A percentile compares a stretch with the other conserved stretches of the same genome.
These are phyloP conservation scores for Unio pictorum DNA, from an alignment of 2,888 invertebrate genomes.

Conservation along the genomic window DNA sequence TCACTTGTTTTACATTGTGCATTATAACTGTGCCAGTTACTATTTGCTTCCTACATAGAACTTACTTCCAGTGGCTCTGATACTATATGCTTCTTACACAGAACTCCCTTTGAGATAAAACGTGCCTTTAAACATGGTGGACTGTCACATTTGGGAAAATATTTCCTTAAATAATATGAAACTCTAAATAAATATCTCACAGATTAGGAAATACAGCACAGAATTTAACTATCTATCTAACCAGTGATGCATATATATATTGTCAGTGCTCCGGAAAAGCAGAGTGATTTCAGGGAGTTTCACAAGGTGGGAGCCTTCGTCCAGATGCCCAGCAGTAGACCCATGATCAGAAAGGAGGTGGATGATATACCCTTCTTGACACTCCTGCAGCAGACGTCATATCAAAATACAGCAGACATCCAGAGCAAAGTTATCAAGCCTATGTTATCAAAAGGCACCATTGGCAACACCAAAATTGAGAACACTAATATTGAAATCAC, in stretches of 20 bases:
- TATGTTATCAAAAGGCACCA: constrained; percentile 16
- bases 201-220: no score
- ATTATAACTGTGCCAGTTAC: no score
- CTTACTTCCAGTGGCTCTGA: no score
- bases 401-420: constrained; percentile 7
- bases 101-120: no score
- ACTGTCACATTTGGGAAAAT: no score
- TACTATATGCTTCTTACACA: no score
- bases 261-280: constrained; percentile 51
- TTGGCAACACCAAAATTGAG: constrained; percentile 24
- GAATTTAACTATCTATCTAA: no score
- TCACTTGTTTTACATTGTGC: no score
- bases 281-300: constrained; percentile 45
- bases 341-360: constrained; percentile 29
- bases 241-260: not conserved
- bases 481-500: constrained; percentile 25
- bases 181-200: no score
- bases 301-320: constrained; percentile 66
- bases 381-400: constrained; percentile 48
- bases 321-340: constrained; percentile 30
- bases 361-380: constrained; percentile 67
- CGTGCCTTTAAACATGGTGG: no score
- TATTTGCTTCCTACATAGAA: no score
- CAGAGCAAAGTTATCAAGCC: constrained; percentile 10
- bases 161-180: no score